These are phyloP conservation scores for Alligator sinensis DNA, from an alignment of 2,113 vertebrate genomes.

Conservation along the genomic window DNA sequence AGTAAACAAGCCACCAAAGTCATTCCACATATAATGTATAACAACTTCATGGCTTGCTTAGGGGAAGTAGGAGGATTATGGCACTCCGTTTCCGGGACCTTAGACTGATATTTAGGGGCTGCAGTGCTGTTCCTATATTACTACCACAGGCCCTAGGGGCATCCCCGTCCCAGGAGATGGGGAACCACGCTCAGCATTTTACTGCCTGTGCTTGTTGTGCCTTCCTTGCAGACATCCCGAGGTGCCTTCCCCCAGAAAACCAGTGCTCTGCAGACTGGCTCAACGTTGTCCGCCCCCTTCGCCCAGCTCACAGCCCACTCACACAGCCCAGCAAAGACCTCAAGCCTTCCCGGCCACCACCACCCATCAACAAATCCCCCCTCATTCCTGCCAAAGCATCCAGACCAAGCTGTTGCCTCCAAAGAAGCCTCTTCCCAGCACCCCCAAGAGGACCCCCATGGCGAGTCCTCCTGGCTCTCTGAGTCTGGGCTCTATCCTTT, in stretches of 20 bases:
- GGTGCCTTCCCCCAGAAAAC: conserved; percentile 71
- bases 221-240: background rate
- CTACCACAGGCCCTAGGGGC: accelerated
- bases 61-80: too few relatives aligned
- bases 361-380: conserved; percentile 62
- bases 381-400: background rate
- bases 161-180: background rate
- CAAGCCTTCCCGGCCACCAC: conserved; percentile 76
- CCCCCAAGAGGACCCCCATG: conserved; percentile 80
- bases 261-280: conserved; percentile 42
- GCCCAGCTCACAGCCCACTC: conserved; percentile 41
- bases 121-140: too few relatives aligned
- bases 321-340: conserved; percentile 29
- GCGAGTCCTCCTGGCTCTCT: conserved; percentile 61
- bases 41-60: too few relatives aligned
- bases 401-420: conserved; percentile 83
- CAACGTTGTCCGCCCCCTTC: conserved; percentile 87
- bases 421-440: conserved; percentile 88
- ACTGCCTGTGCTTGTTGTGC: background rate
- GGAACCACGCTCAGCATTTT: accelerated
- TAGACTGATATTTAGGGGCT: too few relatives aligned
- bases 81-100: too few relatives aligned
- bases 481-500: accelerated
- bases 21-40: too few relatives aligned
- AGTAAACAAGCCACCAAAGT: too few relatives aligned